These are phyloP conservation scores for Drosophila ogumai DNA, from an alignment of 1,140 invertebrate species.

Conservation along the genomic window DNA sequence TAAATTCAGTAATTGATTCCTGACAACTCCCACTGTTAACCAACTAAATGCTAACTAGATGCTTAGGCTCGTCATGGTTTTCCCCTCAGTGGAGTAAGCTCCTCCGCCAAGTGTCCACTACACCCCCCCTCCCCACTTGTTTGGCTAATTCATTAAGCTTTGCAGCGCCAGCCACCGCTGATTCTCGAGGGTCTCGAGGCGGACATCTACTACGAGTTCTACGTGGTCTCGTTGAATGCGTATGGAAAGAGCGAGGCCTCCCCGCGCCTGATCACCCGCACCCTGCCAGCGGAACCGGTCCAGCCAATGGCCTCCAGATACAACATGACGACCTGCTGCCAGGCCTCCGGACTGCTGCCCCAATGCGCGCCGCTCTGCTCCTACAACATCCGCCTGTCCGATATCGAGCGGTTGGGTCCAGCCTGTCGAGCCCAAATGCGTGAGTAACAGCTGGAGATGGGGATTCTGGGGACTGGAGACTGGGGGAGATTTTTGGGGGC, in stretches of 20 bases:
- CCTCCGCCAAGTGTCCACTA: background rate
- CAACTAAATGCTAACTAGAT: too few species aligned
- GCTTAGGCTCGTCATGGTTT: background rate
- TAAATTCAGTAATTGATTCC: background rate
- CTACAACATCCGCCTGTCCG: conserved; percentile 92
- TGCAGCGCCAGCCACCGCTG: conserved; percentile 88
- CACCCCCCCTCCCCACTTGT: background rate
- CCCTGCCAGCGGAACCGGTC: conserved; percentile 85
- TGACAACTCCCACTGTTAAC: background rate
- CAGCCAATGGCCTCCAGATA: conserved; percentile 85
- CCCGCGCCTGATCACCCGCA: conserved; percentile 90
- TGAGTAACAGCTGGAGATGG: conserved; percentile 64
- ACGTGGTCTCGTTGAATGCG: conserved; percentile 91
- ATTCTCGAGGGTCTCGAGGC: conserved; percentile 90
- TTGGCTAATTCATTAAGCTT: conserved; percentile 75
- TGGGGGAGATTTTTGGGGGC: conserved; percentile 1
- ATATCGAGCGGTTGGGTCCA: conserved; percentile 88
- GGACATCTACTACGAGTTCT: conserved; percentile 92
- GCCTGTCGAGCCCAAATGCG: conserved; percentile 84
- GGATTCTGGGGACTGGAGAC: background rate
- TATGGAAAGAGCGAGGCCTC: conserved; percentile 92
- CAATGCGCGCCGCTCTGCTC: conserved; percentile 92
- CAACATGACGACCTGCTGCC: conserved; percentile 92
- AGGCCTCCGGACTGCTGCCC: conserved; percentile 88
- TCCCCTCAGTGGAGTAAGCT: conserved; percentile 10